Evolutionary conservation across 2,888 invertebrate genomes (phyloP).

Genomic region (Chloroclystis v-ata): DNA sequence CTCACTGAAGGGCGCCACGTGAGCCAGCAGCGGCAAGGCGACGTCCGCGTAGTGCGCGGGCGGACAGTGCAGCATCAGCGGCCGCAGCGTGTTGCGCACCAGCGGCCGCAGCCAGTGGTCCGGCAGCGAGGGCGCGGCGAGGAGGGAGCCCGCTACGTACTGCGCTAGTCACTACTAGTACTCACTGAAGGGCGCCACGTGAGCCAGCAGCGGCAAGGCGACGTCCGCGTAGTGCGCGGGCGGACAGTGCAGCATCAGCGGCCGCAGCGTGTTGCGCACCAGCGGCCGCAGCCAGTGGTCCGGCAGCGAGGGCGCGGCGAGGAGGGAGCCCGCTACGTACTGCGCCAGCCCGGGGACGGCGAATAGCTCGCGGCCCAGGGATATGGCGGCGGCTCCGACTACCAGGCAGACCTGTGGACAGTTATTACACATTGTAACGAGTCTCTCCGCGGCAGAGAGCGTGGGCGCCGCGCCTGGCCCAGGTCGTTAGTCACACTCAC

Average conservation of each 20-base stretch:
- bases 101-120: conserved; percentile 91
- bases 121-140: conserved; percentile 87
- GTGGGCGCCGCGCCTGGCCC: not conserved
- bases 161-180: conserved; percentile 28
- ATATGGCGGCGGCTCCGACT: conserved; percentile 82
- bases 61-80: conserved; percentile 91
- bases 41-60: conserved; percentile 86
- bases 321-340: conserved; percentile 84
- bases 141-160: too few species aligned
- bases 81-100: conserved; percentile 90
- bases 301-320: conserved; percentile 85
- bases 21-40: conserved; percentile 87
- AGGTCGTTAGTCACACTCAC: conserved; percentile 32
- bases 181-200: conserved; percentile 88
- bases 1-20: conserved; percentile 88
- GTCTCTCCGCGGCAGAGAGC: not conserved
- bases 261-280: conserved; percentile 90
- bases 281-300: conserved; percentile 91
- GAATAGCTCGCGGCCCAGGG: conserved; percentile 92
- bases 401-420: conserved; percentile 76
- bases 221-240: conserved; percentile 86
- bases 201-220: conserved; percentile 87
- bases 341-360: conserved; percentile 85
- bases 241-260: conserved; percentile 91
- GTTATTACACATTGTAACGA: not conserved